Evolutionary conservation across 2,888 invertebrate species (phyloP).

Genomic region (Coremacera marginata): DNA sequence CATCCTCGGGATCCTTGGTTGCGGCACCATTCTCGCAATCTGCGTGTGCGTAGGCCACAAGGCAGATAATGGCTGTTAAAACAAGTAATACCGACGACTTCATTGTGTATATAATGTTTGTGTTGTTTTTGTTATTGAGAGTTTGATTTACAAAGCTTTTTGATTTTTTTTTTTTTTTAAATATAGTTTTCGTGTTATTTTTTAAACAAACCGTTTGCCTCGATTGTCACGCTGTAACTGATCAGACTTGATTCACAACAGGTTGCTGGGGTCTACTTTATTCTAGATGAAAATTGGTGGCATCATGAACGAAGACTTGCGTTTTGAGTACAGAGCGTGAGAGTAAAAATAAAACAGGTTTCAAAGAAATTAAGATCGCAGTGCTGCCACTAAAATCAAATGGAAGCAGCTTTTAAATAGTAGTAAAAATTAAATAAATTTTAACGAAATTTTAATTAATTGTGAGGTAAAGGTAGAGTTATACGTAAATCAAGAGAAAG

Average conservation of each 20-base stretch:
- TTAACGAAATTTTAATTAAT: too few relatives aligned
- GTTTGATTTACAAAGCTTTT: neutral
- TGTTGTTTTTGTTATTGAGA: neutral
- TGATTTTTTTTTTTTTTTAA: slow-evolving; percentile 7
- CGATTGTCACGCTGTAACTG: slow-evolving; percentile 39
- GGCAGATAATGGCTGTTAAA: slow-evolving; percentile 45
- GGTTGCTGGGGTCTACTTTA: too few relatives aligned
- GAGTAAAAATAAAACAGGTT: too few relatives aligned
- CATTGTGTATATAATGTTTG: slow-evolving; percentile 48
- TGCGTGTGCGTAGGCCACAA: slow-evolving; percentile 47
- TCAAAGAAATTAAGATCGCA: too few relatives aligned
- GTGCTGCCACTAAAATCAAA: too few relatives aligned
- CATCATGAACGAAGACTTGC: too few relatives aligned
- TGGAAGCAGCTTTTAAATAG: too few relatives aligned
- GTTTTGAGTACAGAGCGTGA: too few relatives aligned
- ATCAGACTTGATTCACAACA: neutral
- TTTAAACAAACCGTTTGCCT: slow-evolving; percentile 18
- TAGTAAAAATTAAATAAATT: too few relatives aligned
- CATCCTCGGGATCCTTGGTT: slow-evolving; percentile 53
- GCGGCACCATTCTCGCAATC: slow-evolving; percentile 53
- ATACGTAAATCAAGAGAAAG: too few relatives aligned
- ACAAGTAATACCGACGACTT: slow-evolving; percentile 50
- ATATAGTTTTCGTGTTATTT: neutral
- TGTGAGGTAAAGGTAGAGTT: too few relatives aligned
- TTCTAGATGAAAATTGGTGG: too few relatives aligned